These are phyloP conservation scores for Parus major DNA, from an alignment of 2,113 vertebrate genomes.

Conservation along the genomic window DNA sequence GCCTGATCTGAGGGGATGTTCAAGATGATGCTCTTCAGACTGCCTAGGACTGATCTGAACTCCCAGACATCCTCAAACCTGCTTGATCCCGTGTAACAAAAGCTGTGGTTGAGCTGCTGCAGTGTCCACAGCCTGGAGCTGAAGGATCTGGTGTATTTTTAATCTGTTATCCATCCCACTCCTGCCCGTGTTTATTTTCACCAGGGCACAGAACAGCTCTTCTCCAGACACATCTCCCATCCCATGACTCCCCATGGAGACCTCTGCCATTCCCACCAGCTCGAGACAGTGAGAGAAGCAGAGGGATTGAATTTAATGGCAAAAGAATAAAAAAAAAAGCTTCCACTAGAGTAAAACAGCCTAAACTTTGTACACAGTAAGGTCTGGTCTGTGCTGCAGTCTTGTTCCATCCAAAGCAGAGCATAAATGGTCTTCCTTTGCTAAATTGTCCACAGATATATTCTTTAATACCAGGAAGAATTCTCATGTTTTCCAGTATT, in stretches of 20 bases:
- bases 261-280: background rate
- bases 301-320: background rate
- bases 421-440: background rate
- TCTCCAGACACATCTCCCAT: background rate
- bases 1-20: background rate
- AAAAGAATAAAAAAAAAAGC: background rate
- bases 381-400: background rate
- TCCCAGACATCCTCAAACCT: background rate
- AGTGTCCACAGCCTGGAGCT: background rate
- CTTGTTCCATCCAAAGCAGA: background rate
- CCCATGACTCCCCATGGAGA: fast-evolving
- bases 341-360: background rate
- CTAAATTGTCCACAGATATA: background rate
- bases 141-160: background rate
- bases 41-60: background rate
- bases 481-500: background rate
- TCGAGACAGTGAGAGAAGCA: background rate
- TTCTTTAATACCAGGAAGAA: background rate
- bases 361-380: background rate
- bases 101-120: background rate
- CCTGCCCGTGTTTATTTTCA: background rate
- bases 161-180: background rate
- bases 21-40: background rate
- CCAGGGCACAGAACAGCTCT: background rate
- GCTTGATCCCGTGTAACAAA: background rate